Conservation (phyloP, 2,888 invertebrate species). For the Plebejus anna region DNA sequence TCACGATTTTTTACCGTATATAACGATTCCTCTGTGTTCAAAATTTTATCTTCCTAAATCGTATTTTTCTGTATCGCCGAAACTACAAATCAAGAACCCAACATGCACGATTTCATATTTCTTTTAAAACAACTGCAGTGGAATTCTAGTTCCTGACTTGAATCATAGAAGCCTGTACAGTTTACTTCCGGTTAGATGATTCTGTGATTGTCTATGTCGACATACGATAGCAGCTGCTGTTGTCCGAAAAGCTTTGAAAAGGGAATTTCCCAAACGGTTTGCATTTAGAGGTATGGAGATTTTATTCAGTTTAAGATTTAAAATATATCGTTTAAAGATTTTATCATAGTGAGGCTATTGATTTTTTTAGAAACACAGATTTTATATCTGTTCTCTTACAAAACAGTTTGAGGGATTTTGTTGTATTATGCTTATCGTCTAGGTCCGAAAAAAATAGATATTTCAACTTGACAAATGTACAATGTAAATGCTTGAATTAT, state of each 20-base stretch:
- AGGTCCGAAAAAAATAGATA: too few relatives aligned
- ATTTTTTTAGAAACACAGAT: too few relatives aligned
- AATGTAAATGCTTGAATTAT: background rate
- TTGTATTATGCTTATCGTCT: too few relatives aligned
- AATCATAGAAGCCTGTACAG: conserved; percentile 12
- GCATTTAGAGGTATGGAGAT: too few relatives aligned
- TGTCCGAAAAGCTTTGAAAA: background rate
- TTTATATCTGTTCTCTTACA: too few relatives aligned
- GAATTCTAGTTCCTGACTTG: conserved; percentile 24
- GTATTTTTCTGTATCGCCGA: background rate
- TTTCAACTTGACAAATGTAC: too few relatives aligned
- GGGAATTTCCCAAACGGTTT: background rate
- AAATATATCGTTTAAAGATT: too few relatives aligned
- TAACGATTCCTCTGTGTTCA: background rate
- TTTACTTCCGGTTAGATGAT: conserved; percentile 17
- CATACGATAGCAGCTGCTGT: background rate
- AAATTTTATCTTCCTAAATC: background rate
- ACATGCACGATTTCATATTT: conserved; percentile 23
- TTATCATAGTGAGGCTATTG: too few relatives aligned
- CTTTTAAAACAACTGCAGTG: conserved; percentile 13
- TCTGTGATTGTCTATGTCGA: conserved; percentile 24
- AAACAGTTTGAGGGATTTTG: too few relatives aligned
- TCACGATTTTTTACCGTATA: too few relatives aligned
- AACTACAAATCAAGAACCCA: conserved; percentile 8
- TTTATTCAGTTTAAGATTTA: too few relatives aligned